These are phyloP conservation scores for Varanus salvator DNA, from an alignment of 2,113 vertebrate genomes.

Conservation along the genomic window DNA sequence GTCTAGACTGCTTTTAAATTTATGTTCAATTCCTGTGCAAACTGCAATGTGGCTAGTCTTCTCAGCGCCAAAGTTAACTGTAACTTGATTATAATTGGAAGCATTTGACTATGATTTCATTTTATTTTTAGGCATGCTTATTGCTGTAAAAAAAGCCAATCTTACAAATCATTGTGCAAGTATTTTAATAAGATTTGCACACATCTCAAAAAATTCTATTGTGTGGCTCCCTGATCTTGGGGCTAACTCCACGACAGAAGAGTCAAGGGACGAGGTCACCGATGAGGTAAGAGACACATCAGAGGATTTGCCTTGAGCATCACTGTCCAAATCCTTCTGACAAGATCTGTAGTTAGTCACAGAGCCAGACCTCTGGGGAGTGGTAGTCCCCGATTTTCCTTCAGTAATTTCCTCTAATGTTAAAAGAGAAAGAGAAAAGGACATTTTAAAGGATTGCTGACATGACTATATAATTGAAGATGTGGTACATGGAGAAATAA, in stretches of 20 bases:
- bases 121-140: slow-evolving; percentile 88
- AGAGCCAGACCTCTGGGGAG: slow-evolving; percentile 92
- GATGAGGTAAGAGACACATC: slow-evolving; percentile 92
- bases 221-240: slow-evolving; percentile 96
- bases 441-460: background rate
- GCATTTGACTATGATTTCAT: slow-evolving; percentile 84
- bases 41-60: slow-evolving; percentile 78
- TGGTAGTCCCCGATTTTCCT: slow-evolving; percentile 91
- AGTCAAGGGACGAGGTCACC: slow-evolving; percentile 90
- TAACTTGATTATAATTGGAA: slow-evolving; percentile 84
- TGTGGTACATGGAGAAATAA: background rate
- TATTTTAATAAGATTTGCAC: slow-evolving; percentile 98
- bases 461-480: background rate
- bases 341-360: slow-evolving; percentile 88
- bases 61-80: slow-evolving; percentile 81
- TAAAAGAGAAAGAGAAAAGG: background rate
- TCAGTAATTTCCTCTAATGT: slow-evolving; percentile 91
- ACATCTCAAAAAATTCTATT: slow-evolving; percentile 99
- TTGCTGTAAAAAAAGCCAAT: slow-evolving; percentile 88
- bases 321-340: slow-evolving; percentile 88
- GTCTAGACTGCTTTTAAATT: slow-evolving; percentile 58
- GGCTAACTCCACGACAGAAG: slow-evolving; percentile 82
- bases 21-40: slow-evolving; percentile 71
- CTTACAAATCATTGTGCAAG: slow-evolving; percentile 92
- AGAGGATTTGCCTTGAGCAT: slow-evolving; percentile 80